Conservation (phyloP, 2,888 invertebrate genomes). For the Dicycla oo region DNA sequence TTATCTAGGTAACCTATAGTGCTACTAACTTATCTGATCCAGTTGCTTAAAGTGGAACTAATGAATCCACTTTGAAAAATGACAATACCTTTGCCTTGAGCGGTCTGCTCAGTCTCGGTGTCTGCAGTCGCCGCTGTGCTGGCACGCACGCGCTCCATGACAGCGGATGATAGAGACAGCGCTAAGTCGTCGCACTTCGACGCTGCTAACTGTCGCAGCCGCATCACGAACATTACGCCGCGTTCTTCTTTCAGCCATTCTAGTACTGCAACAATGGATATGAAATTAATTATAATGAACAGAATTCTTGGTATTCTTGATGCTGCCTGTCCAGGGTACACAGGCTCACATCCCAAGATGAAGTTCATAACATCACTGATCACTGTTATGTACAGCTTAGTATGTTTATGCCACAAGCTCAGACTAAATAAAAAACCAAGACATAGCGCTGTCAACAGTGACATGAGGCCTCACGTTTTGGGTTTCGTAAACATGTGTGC, state of each 20-base stretch:
- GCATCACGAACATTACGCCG: conserved; percentile 90
- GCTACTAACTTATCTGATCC: not conserved
- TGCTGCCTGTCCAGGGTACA: not conserved
- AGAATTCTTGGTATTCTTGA: not conserved
- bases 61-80: not conserved
- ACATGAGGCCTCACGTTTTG: too few relatives aligned
- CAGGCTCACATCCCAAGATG: not conserved
- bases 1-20: not conserved
- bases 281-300: not conserved
- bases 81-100: conserved; percentile 63
- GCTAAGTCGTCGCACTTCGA: conserved; percentile 91
- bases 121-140: conserved; percentile 38
- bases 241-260: conserved; percentile 91
- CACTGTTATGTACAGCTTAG: not conserved
- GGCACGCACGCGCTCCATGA: conserved; percentile 88
- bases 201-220: conserved; percentile 91
- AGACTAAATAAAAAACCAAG: too few relatives aligned
- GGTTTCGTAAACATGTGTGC: too few relatives aligned
- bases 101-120: conserved; percentile 66
- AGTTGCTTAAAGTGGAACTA: too few relatives aligned
- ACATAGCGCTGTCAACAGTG: too few relatives aligned
- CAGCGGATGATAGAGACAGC: conserved; percentile 89
- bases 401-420: not conserved
- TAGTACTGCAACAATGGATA: conserved; percentile 77
- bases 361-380: not conserved